Base-by-base conservation (phyloP, 2,888 invertebrate genomes). In the Glyphotaelius pellucidus region DNA sequence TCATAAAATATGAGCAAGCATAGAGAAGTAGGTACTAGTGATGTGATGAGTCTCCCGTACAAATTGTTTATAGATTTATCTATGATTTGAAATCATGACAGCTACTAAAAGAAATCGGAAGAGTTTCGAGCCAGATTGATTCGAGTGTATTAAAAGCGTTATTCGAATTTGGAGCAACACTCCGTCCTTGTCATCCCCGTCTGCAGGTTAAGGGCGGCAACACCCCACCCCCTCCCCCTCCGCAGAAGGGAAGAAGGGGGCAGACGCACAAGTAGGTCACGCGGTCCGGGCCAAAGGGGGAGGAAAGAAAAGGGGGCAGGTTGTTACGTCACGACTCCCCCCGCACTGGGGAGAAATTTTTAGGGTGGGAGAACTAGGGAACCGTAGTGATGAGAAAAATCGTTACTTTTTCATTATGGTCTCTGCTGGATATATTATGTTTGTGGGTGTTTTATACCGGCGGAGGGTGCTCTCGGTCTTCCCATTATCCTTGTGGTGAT, bases 361-460 rank as follows among this genome's bases (percentile, higher is more conserved):
- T 47, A 52, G 52, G 42, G 52, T 5, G 67, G 67, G 88, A 3
- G 88, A 52, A 52, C 67, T 67, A 80, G 83, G 79, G 42, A 67
- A 42, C 90, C 32, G 35, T 83, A 90, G 85, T 85, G 80, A 86
- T 86, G 86, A 42, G 86, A 86, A 86, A 86, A 86, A 86, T 86
- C 86, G 86, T 86, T 86, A 86, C 86, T 86, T 86, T 86, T 86
- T 86, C 86, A 86, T 86, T 86, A 86, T 42, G 42, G 86, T 42
- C 86, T 86, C 86, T 30, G n/a, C 30, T 42, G 86, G 42, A 86
- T 38, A 67, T 52, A 47, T 47, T 47, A 85, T 86, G 86, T 86
- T 86, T 86, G 38, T 42, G 47, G 19, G 86, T 42, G 86, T 38
- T 38, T 86, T 47, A 86, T 38, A 47, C 25, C 25, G 25, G 67